Conservation (phyloP, 2,113 vertebrate species). For the Myrmecobius fasciatus region DNA sequence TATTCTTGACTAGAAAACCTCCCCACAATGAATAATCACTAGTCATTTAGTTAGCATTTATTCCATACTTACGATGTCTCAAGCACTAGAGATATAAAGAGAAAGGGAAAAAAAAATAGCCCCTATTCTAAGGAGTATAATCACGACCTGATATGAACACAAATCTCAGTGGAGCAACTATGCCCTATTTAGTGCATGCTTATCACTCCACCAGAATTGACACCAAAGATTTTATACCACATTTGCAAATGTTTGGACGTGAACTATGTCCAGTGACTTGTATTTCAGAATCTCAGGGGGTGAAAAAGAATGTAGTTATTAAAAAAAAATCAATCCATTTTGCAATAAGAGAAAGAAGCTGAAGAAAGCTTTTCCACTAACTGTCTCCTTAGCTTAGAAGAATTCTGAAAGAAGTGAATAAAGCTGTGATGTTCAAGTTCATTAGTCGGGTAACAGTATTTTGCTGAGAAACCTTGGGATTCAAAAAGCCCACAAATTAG, state of each 20-base stretch:
- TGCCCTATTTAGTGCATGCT: neutral
- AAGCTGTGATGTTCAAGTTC: neutral
- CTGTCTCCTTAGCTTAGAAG: neutral
- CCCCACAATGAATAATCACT: neutral
- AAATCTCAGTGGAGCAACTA: neutral
- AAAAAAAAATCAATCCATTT: neutral
- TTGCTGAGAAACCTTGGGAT: neutral
- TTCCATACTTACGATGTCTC: neutral
- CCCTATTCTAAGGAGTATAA: neutral
- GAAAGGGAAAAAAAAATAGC: neutral
- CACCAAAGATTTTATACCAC: neutral
- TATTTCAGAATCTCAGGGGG: neutral
- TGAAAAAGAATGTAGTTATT: neutral
- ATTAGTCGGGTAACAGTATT: neutral
- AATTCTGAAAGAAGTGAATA: neutral
- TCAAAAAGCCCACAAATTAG: neutral
- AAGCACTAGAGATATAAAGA: neutral
- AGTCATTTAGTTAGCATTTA: neutral
- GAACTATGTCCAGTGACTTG: neutral
- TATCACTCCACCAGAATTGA: neutral
- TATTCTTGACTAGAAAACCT: neutral
- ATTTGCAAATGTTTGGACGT: neutral
- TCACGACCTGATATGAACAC: neutral
- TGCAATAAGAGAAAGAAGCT: neutral
- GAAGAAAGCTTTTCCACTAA: neutral